phyloP scores from a whole-genome alignment of 2,113 vertebrate genomes.

The Micronycteris hirsuta region DNA sequence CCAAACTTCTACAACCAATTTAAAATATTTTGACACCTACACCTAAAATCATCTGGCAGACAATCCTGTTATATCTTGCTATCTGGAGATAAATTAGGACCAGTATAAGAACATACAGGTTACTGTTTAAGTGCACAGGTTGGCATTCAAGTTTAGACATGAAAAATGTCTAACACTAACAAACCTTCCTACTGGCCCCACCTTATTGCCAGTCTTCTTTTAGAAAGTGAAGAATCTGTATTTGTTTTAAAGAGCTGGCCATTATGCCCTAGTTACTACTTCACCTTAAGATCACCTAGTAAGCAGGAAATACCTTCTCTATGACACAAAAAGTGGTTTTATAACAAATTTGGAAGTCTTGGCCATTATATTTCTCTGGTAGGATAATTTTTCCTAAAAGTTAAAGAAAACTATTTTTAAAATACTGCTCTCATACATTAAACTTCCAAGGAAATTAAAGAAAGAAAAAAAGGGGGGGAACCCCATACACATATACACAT shows the following conservation, averaged over 20 bases:
- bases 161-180: background rate
- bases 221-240: background rate
- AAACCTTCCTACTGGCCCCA: background rate
- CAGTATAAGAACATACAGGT: background rate
- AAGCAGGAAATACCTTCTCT: background rate
- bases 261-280: background rate
- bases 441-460: background rate
- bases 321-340: background rate
- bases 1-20: background rate
- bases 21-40: background rate
- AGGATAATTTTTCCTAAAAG: background rate
- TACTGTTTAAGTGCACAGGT: background rate
- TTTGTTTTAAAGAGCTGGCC: background rate
- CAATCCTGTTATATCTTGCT: background rate
- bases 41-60: background rate
- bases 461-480: background rate
- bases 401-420: background rate
- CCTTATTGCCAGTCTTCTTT: background rate
- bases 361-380: background rate
- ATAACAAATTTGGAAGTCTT: slow-evolving; percentile 25
- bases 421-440: background rate
- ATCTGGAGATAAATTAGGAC: background rate
- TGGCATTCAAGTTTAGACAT: background rate
- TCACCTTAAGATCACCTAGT: background rate
- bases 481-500: background rate